Evolutionary conservation across 2,888 invertebrate genomes (phyloP), one percentile per base, ranked within the genome.

Genomic region (Nomada fucata): DNA sequence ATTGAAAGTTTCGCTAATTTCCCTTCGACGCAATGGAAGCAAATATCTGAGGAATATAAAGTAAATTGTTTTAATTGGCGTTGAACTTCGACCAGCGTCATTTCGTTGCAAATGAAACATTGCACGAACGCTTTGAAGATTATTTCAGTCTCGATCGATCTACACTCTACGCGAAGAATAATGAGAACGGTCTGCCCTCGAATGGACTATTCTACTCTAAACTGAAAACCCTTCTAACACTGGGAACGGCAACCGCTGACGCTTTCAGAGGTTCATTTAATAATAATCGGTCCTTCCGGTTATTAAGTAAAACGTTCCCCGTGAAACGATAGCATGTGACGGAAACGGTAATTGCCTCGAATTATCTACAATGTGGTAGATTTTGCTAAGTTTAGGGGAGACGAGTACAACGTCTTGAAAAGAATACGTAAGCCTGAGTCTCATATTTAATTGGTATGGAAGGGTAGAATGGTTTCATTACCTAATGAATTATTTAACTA

Each of bases 401-500:
- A 23, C 23, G 5, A 42, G 20, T 9, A 11, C 2, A 15, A 23
- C 5, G 1, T 5, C 13, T 13, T n/a, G 13, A 29, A 15, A 18
- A 20, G n/a, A 11, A 42, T 15, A 2, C 36, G 2, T 36, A 42
- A 60, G 20, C 15, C 18, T 36, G 13, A 50, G 5, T 1, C 10
- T 67, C 10, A 9, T 0, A 13, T 15, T 36, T 20, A 53, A 53
- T 15, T 15, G 20, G 10, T 5, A 9, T 20, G 20, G 0, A 2
- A 36, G 0, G 20, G 15, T 10, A 4, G 36, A 5, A 53, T 10
- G 52, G 18, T 55, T 55, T 53, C 23, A 36, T 55, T 15, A 52
- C 52, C 2, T n/a, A 23, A 18, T 57, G 23, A 55, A 68, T 68
- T 10, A 57, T 68, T 68, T 42, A 68, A 55, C 9, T 0, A 68